Evolutionary conservation across 2,888 invertebrate genomes (phyloP), one percentile per base, ranked within the genome.

Genomic region (Onchidella celtica): DNA sequence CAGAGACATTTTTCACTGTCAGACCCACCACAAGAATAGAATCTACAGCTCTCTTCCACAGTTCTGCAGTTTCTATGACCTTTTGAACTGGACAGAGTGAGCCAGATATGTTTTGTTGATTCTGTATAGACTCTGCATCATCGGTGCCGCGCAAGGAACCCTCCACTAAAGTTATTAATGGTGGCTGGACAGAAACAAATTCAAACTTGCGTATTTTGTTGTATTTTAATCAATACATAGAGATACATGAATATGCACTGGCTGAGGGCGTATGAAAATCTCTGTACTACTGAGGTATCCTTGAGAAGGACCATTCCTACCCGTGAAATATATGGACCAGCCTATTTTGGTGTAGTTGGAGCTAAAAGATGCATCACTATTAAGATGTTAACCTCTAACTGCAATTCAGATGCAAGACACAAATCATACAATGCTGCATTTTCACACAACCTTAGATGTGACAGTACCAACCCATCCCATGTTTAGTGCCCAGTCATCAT

Each of bases 31-130:
- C 68, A 2, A 77, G 66, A 0, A 77, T 3, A 3, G 66, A 68
- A 27, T 77, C 68, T 2, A 77, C 36, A 57, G 29, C 34, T 68
- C 77, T 77, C 59, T 34, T 68, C 77, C 77, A 77, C 17, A 57
- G 21, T n/a, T 36, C 21, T 36, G 57, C 77, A n/a, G 55, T 34
- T n/a, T 40, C 68, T 57, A 74, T 3, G 29, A 21, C 61, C n/a
- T 38, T 61, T 29, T 34, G 61, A 2, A 0, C 40, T 38, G 17
- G 38, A 9, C n/a, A 34, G 3, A 6, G 29, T n/a, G 11, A 17
- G 11, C 34, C 34, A 57, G 29, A 34, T 21, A 55, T n/a, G n/a
- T 2, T 21, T 3, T 27, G 27, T 27, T 27, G 63, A 29, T 17
- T 32, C 27, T 14, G 3, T 1, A 2, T 21, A 2, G 34, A n/a